Evolutionary conservation across 2,888 invertebrate species (phyloP), one percentile per base, ranked within the genome.

Genomic region (Epicampocera succincta): DNA sequence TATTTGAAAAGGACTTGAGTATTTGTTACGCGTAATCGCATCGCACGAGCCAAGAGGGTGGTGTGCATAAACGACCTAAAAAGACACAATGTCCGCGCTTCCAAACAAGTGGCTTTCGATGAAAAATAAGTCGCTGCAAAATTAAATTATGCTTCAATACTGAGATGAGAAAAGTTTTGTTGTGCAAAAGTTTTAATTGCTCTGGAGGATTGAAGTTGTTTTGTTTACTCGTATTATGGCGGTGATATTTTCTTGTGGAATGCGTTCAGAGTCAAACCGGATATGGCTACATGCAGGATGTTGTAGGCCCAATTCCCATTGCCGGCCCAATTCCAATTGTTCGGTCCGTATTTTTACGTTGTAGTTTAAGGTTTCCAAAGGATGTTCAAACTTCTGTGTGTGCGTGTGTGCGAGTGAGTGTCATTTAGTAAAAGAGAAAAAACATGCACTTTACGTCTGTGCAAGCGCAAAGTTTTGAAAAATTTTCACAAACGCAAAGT

Each of bases 1-100:
- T 54, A 63, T 73, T 63, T 63, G 54, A 44, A n/a, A 61, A 54
- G 44, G 33, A 38, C 63, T 65, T 63, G 73, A 54, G 63, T 73
- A 63, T 73, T 73, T 73, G n/a, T n/a, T n/a, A n/a, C n/a, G n/a
- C n/a, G n/a, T n/a, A n/a, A 63, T 54, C 44, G 60, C 60, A 72
- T 58, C 38, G 1, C n/a, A 21, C 44, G 44, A 33, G 38, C 58
- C 42, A 33, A n/a, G n/a, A 61, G 50, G 1, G 42, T 17, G 50
- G 17, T 42, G 50, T 25, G 40, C 52, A 42, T n/a, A 54, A 63
- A 1, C 44, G 38, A 21, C 71, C 48, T 21, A 38, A 17, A 50
- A 56, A 15, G 17, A 50, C 40, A 50, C 11, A 21, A 21, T n/a
- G 50, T 58, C n/a, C 58, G 40, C 3, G 15, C 48, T 50, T 50